These are phyloP conservation scores for Cryptocheilus praepositus DNA, from an alignment of 2,888 invertebrate genomes.

Conservation along the genomic window DNA sequence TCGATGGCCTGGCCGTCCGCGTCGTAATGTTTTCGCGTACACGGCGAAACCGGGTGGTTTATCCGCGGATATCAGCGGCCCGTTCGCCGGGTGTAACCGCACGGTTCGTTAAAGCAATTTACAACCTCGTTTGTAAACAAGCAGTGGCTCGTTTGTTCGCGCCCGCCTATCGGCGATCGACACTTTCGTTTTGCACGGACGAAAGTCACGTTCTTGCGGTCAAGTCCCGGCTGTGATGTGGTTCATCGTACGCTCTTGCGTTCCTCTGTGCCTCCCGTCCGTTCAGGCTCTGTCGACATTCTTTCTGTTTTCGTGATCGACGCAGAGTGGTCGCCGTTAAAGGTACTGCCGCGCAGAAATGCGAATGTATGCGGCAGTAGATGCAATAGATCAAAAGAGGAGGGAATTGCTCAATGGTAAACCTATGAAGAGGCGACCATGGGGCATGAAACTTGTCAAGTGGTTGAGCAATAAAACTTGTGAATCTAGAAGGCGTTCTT, in stretches of 20 bases:
- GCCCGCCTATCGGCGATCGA: slow-evolving; percentile 48
- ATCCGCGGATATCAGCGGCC: slow-evolving; percentile 46
- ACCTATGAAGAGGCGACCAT: too few relatives aligned
- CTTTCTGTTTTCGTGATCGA: neutral
- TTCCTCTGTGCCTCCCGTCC: neutral
- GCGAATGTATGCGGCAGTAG: too few relatives aligned
- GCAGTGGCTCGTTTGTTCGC: slow-evolving; percentile 47
- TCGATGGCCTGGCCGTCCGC: slow-evolving; percentile 34
- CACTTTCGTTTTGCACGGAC: slow-evolving; percentile 35
- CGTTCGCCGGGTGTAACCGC: slow-evolving; percentile 43
- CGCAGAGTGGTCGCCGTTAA: neutral
- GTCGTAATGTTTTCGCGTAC: slow-evolving; percentile 50
- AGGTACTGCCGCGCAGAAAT: too few relatives aligned
- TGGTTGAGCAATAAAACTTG: too few relatives aligned
- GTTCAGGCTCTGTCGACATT: too few relatives aligned
- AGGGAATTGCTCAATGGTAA: too few relatives aligned
- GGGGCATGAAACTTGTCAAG: too few relatives aligned
- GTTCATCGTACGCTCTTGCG: neutral
- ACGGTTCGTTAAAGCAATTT: slow-evolving; percentile 56
- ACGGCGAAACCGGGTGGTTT: slow-evolving; percentile 37
- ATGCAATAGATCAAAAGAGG: too few relatives aligned
- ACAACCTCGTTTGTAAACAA: slow-evolving; percentile 55
- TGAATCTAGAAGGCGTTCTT: too few relatives aligned
- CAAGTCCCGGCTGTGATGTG: neutral
- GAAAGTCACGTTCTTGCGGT: slow-evolving; percentile 24